Evolutionary conservation across 2,888 invertebrate species (phyloP).

Genomic region (Plebejus argus): DNA sequence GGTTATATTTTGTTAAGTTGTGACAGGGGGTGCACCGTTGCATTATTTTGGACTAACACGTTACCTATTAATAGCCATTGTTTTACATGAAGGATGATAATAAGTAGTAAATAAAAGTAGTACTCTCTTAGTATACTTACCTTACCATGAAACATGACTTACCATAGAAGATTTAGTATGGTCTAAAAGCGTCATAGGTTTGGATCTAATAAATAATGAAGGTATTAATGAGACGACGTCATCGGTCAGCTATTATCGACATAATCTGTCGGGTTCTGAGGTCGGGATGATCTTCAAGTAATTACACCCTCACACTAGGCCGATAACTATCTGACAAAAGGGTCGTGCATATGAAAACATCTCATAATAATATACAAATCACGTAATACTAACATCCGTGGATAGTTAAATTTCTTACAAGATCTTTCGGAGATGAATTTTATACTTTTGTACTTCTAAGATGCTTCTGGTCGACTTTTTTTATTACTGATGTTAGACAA

Average conservation of each 20-base stretch:
- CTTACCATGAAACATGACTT: not conserved
- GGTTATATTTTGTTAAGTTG: too few species aligned
- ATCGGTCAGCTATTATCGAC: conserved; percentile 9
- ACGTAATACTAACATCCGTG: not conserved
- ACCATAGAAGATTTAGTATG: not conserved
- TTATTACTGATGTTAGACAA: too few species aligned
- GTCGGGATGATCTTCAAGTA: conserved; percentile 16
- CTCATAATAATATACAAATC: not conserved
- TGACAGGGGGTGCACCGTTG: too few species aligned
- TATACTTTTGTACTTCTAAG: not conserved
- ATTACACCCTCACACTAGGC: conserved; percentile 3
- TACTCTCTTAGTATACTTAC: not conserved
- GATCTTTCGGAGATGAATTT: not conserved
- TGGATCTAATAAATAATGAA: not conserved
- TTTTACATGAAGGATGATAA: not conserved
- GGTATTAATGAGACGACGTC: conserved; percentile 1
- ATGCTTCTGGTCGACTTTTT: too few species aligned
- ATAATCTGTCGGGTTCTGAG: conserved; percentile 1
- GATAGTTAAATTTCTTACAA: not conserved
- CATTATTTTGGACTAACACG: too few species aligned
- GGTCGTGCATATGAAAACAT: conserved; percentile 6
- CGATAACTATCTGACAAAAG: not conserved
- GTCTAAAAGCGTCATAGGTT: not conserved
- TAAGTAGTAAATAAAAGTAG: not conserved
- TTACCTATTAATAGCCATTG: too few species aligned